phyloP scores from a whole-genome alignment of 2,113 vertebrate genomes.

The Paramisgurnus dabryanus region DNA sequence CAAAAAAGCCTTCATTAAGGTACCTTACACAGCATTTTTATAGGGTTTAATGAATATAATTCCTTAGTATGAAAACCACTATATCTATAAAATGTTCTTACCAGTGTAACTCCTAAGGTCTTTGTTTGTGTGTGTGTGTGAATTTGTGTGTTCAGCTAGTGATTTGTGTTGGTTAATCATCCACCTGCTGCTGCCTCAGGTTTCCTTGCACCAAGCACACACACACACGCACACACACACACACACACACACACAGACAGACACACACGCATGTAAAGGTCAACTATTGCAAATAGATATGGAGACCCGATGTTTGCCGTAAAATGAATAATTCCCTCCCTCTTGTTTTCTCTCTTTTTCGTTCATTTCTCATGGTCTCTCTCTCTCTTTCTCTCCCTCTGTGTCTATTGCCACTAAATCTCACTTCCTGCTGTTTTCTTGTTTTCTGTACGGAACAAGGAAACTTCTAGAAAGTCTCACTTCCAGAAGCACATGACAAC shows the following conservation, averaged over 20 bases:
- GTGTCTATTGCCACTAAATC: conserved; percentile 29
- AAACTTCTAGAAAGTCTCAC: conserved; percentile 48
- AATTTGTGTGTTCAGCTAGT: conserved; percentile 55
- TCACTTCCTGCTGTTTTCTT: conserved; percentile 52
- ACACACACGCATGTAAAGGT: conserved; percentile 34
- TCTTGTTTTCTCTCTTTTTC: conserved; percentile 24
- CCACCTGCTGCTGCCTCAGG: conserved; percentile 61
- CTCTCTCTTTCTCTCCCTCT: not conserved
- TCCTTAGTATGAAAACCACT: too few relatives aligned
- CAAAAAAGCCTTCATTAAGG: too few relatives aligned
- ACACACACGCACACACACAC: conserved; percentile 33
- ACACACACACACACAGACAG: conserved; percentile 28
- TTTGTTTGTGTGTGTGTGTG: conserved; percentile 50
- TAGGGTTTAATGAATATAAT: too few relatives aligned
- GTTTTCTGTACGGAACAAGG: conserved; percentile 44
- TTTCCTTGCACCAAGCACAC: conserved; percentile 43
- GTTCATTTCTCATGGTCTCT: not conserved
- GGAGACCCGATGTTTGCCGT: conserved; percentile 31
- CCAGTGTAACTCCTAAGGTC: not conserved
- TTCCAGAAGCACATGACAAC: conserved; percentile 42
- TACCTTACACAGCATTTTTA: too few relatives aligned
- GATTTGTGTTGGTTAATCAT: conserved; percentile 76
- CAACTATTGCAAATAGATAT: conserved; percentile 42
- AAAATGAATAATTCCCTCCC: conserved; percentile 37
- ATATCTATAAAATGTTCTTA: too few relatives aligned